Evolutionary conservation across 2,113 vertebrate genomes (phyloP).

Genomic region (Tichodroma muraria): DNA sequence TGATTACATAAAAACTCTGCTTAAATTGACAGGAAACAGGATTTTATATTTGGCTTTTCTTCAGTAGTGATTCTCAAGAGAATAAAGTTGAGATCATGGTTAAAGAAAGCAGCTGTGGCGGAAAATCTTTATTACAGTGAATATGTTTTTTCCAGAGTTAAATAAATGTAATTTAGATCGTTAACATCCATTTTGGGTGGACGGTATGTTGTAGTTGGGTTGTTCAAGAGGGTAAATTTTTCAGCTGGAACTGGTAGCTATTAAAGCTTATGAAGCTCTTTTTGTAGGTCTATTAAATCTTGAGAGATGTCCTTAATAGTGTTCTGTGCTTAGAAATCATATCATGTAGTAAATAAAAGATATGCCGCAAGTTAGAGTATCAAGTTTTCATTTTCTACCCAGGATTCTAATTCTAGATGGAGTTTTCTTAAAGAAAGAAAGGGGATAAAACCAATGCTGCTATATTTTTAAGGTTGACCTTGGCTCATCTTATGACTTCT

Average conservation of each 20-base stretch:
- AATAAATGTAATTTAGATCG: constrained; percentile 33
- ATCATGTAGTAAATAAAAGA: neutral
- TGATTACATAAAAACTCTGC: constrained; percentile 68
- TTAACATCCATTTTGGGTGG: neutral
- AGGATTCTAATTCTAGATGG: neutral
- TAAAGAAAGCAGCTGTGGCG: constrained; percentile 68
- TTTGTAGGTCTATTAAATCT: neutral
- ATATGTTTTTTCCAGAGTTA: constrained; percentile 43
- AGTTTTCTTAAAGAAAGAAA: neutral
- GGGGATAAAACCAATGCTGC: no score
- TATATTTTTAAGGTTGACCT: neutral
- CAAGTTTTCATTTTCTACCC: neutral
- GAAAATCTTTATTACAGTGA: constrained; percentile 60
- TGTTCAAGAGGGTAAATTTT: neutral
- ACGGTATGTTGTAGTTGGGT: neutral
- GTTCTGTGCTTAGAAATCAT: neutral
- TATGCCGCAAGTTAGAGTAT: neutral
- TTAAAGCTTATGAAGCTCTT: neutral
- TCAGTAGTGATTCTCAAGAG: constrained; percentile 59
- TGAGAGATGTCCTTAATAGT: neutral
- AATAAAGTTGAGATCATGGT: constrained; percentile 62
- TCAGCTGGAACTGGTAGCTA: neutral
- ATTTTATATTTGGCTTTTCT: constrained; percentile 67
- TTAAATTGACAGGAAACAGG: constrained; percentile 61
- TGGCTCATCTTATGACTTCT: neutral